Base-by-base conservation (phyloP, 2,797 vertebrate species). In the Megalops cyprinoides region DNA sequence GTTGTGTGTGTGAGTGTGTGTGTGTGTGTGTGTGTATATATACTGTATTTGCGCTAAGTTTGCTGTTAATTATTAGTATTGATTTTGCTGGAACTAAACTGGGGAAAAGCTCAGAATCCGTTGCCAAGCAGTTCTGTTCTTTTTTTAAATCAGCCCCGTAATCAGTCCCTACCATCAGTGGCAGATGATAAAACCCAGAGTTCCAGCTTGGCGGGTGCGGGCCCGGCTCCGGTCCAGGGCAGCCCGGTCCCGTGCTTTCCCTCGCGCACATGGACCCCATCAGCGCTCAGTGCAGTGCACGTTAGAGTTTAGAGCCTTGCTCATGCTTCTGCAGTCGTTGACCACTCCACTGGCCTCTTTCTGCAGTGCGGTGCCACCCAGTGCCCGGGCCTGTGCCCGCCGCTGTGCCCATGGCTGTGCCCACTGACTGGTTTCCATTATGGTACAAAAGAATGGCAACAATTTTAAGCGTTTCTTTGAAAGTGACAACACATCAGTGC, bases 291-390 rank as follows among this genome's bases (percentile, higher is more conserved):
- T 78, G 78, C 85, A 77, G 42, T 69, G 86, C 92, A 93, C 94
- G 89, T 93, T 85, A 91, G 78, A 83, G 82, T 90, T 93, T 93
- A 91, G 89, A 90, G 76, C 77, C n/a, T n/a, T 83, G 79, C 79
- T 65, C n/a, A n/a, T 67, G 53, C 8, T 23, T 20, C 10, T 14
- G 7, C 58, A 8, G n/a, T 39, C 31, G 25, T 62, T 20, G 20
- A n/a, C 20, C 10, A 14, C 28, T 2, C 42, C 55, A 51, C 55
- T 55, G 31, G 76, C 74, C 31, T 20, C 18, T 51, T 76, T n/a
- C n/a, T n/a, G n/a, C n/a, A 51, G 49, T 49, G 7, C 18, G 7
- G 1, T 15, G 18, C 34, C 37, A 2, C 0, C 9, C 44, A 28
- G 8, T 0, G 15, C 58, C 39, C 18, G 14, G 44, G 25, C 39